Evolutionary conservation across 2,797 vertebrate genomes (phyloP).

Genomic region (Poeciliopsis presidionis): DNA sequence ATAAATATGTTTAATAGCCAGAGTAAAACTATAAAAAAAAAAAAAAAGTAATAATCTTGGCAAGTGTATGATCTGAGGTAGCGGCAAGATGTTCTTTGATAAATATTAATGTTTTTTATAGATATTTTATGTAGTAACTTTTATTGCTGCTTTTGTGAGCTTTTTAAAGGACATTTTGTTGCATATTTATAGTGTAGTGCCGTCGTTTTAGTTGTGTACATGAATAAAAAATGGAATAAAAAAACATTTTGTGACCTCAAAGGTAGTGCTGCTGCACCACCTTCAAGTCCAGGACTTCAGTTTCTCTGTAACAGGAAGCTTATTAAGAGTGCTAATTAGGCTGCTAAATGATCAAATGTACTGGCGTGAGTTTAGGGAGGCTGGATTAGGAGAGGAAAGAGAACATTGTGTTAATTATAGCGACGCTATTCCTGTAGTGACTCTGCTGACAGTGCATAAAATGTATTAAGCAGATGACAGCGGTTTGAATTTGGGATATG

Average conservation of each 20-base stretch:
- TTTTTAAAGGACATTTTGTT: constrained; percentile 77
- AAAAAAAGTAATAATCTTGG: constrained; percentile 60
- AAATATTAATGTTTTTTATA: constrained; percentile 73
- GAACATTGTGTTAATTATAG: constrained; percentile 42
- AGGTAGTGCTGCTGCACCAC: constrained; percentile 55
- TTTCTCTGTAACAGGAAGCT: constrained; percentile 64
- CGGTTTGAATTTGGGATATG: constrained; percentile 61
- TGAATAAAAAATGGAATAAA: constrained; percentile 26
- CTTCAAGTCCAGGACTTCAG: constrained; percentile 56
- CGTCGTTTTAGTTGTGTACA: constrained; percentile 70
- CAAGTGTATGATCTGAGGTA: constrained; percentile 53
- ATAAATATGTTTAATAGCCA: constrained; percentile 49
- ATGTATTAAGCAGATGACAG: constrained; percentile 48
- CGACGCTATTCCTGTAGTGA: constrained; percentile 42
- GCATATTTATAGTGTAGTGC: constrained; percentile 75
- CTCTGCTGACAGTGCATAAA: constrained; percentile 34
- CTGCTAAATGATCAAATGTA: constrained; percentile 55
- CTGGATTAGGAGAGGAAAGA: constrained; percentile 24
- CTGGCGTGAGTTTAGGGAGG: constrained; percentile 23
- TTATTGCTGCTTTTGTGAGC: constrained; percentile 76
- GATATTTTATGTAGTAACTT: constrained; percentile 71
- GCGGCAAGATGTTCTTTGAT: constrained; percentile 65
- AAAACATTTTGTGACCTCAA: constrained; percentile 65
- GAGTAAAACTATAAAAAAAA: constrained; percentile 42
- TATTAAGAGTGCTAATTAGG: constrained; percentile 42